Evolutionary conservation across 2,113 vertebrate species (phyloP).

Genomic region (Poeciliopsis occidentalis): DNA sequence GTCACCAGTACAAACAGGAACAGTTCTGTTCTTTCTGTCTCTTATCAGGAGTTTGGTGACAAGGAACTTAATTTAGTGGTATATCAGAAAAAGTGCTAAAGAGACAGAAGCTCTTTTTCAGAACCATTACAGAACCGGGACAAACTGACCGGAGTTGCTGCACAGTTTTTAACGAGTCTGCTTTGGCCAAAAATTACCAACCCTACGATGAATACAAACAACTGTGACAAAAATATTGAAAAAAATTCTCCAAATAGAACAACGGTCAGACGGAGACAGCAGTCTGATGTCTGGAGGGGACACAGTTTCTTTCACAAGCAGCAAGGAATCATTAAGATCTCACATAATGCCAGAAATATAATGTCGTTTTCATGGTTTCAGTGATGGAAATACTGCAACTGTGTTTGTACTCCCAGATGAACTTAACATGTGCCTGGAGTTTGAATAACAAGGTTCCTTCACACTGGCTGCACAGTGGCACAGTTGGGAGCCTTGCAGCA

Average conservation of each 20-base stretch:
- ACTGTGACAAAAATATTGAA: neutral
- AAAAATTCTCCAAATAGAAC: neutral
- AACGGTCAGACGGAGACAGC: neutral
- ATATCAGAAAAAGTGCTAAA: neutral
- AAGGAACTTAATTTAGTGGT: neutral
- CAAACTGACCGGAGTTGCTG: neutral
- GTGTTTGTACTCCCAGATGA: too few relatives aligned
- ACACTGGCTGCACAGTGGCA: too few relatives aligned
- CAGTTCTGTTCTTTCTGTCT: neutral
- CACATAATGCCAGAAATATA: too few relatives aligned
- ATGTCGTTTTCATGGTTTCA: too few relatives aligned
- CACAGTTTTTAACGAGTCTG: neutral
- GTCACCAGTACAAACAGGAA: neutral
- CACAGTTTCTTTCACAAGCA: too few relatives aligned
- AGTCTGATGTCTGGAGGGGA: too few relatives aligned
- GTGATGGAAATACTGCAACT: too few relatives aligned
- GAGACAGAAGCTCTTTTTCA: neutral
- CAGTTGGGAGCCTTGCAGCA: too few relatives aligned
- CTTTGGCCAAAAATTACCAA: neutral
- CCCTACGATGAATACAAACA: neutral
- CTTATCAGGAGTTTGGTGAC: neutral
- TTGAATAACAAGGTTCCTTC: too few relatives aligned
- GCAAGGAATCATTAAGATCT: too few relatives aligned
- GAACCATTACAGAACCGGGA: neutral
- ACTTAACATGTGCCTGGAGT: too few relatives aligned